These are phyloP conservation scores for Enteromius fasciolatus DNA, from an alignment of 2,797 vertebrate genomes.

Conservation along the genomic window DNA sequence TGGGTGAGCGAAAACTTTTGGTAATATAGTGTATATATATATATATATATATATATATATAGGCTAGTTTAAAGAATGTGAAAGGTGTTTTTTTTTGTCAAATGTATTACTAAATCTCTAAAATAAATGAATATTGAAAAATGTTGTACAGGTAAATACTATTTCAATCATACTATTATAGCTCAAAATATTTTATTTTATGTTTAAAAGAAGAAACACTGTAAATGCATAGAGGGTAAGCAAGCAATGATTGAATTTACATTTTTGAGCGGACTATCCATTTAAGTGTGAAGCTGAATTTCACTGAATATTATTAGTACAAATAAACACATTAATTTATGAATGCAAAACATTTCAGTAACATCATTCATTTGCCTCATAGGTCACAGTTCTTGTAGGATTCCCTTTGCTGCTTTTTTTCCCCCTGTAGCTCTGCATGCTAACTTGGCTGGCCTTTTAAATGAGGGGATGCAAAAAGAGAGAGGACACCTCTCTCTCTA, in stretches of 20 bases:
- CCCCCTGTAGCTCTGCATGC: slow-evolving; percentile 62
- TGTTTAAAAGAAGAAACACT: neutral
- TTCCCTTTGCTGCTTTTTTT: slow-evolving; percentile 40
- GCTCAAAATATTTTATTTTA: neutral
- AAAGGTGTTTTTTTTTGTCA: neutral
- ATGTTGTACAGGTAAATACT: no score
- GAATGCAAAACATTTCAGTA: neutral
- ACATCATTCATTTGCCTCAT: neutral
- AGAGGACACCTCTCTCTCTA: slow-evolving; percentile 69
- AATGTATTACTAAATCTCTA: neutral
- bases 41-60: no score
- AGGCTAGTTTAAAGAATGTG: no score
- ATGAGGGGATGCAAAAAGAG: slow-evolving; percentile 55
- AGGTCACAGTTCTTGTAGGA: neutral
- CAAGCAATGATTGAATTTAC: neutral
- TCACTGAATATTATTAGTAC: neutral
- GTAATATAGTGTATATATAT: no score
- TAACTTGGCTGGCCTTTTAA: slow-evolving; percentile 60
- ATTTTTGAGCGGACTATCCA: neutral
- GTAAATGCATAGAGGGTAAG: neutral
- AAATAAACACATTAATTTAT: neutral
- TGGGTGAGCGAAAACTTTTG: no score
- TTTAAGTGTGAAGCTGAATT: neutral
- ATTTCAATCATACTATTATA: neutral
- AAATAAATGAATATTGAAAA: neutral